A percentile compares a stretch with the other conserved stretches of the same genome.
These are phyloP conservation scores for Meiosimyza decipiens DNA, from an alignment of 2,888 invertebrate species.

Conservation along the genomic window DNA sequence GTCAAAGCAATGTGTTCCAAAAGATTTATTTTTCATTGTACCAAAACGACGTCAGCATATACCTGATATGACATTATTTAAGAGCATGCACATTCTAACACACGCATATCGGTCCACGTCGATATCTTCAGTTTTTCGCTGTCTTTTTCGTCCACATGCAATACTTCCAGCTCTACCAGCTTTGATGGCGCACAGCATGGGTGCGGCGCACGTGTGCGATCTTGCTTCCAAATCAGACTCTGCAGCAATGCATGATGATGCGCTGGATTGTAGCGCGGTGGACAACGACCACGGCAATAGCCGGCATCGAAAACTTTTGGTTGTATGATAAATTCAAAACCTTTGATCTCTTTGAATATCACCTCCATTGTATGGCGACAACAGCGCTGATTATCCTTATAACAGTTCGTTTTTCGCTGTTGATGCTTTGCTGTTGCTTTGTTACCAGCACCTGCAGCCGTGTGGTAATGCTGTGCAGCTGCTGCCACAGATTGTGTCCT, in stretches of 20 bases:
- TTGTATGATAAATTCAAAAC: conserved; percentile 74
- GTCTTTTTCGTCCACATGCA: conserved; percentile 75
- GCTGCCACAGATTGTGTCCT: conserved; percentile 33
- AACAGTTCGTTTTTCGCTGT: conserved; percentile 66
- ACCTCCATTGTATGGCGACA: conserved; percentile 77
- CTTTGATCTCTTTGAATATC: conserved; percentile 74
- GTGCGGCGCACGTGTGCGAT: conserved; percentile 68
- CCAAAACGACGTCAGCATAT: no score
- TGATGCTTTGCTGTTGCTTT: background rate
- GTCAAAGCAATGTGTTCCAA: no score
- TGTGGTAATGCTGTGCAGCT: conserved; percentile 39
- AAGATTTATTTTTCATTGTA: no score
- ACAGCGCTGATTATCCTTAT: conserved; percentile 70
- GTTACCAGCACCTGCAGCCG: background rate
- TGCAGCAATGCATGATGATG: conserved; percentile 78
- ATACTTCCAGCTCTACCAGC: conserved; percentile 73
- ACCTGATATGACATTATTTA: conserved; percentile 50
- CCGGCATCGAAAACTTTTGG: conserved; percentile 79
- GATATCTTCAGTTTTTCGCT: conserved; percentile 73
- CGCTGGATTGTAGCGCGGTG: conserved; percentile 75
- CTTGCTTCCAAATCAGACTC: conserved; percentile 74
- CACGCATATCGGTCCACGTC: conserved; percentile 78
- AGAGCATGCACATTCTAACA: conserved; percentile 79
- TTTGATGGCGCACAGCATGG: conserved; percentile 79
- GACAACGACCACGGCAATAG: conserved; percentile 77